Conservation (phyloP, 2,888 invertebrate genomes). For the Aphodius granarius region DNA sequence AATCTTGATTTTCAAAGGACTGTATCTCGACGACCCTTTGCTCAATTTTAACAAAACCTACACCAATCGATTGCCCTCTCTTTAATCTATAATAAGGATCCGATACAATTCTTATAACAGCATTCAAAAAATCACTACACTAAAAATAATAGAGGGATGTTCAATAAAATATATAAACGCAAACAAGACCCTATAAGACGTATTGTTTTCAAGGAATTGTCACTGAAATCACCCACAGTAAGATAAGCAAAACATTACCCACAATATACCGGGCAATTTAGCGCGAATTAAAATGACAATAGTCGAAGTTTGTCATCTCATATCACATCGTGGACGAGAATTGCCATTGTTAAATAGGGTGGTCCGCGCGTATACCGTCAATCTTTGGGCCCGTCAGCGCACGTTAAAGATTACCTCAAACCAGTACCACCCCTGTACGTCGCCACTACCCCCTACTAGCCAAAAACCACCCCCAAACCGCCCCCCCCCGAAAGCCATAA, state of each 20-base stretch:
- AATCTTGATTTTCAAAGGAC: too few relatives aligned
- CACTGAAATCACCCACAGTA: too few relatives aligned
- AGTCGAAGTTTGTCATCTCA: background rate
- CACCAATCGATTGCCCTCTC: too few relatives aligned
- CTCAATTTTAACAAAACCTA: too few relatives aligned
- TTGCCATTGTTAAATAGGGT: background rate
- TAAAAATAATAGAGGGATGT: too few relatives aligned
- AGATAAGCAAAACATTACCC: background rate
- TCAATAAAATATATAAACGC: too few relatives aligned
- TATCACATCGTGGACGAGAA: background rate
- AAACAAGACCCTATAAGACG: too few relatives aligned
- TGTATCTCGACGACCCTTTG: too few relatives aligned
- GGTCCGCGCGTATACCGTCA: background rate
- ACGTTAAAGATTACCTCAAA: background rate
- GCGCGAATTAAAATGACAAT: background rate
- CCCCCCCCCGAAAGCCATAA: background rate
- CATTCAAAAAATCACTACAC: too few relatives aligned
- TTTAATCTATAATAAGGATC: too few relatives aligned
- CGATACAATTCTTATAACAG: too few relatives aligned
- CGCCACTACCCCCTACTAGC: background rate
- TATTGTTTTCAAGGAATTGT: too few relatives aligned
- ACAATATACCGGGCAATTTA: background rate
- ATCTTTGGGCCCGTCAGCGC: background rate
- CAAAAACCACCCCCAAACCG: background rate
- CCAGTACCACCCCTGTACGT: background rate